Base-by-base conservation (phyloP, 2,888 invertebrate species). In the Cataglyphis altisquamis region DNA sequence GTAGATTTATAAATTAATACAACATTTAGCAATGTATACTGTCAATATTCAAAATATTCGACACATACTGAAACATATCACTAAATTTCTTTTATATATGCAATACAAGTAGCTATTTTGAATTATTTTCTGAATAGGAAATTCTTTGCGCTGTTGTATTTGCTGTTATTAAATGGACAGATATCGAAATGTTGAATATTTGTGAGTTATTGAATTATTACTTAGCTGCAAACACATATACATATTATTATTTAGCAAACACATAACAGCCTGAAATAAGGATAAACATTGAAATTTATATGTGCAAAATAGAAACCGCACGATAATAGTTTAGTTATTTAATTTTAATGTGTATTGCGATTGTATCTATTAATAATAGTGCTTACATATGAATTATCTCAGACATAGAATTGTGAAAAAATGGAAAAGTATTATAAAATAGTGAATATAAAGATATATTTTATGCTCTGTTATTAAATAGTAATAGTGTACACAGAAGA, bases 401-500 rank as follows among this genome's bases (percentile, higher is more conserved):
- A 52, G 2, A 8, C 48, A n/a, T n/a, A 8, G 48, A 45, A 60
- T 67, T 18, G 67, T 60, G 45, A 83, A 66, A 73, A 81, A 29
- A 9, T 77, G 77, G 15, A 75, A 75, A 55, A 81, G 39, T 63
- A 52, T 64, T 45, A 18, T 39, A 77, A 55, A 52, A 62, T 29
- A 39, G 25, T 52, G 62, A 74, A 52, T 82, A 41, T 77, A 41
- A 82, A 82, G 74, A 72, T 60, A 83, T 80, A 83, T 25, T 52
- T 86, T 83, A 70, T 66, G 62, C 64, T 75, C 32, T 36, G 60
- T 68, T 72, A 60, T 74, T 63, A 85, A 80, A 60, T 57, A 77
- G 60, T 60, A 57, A 78, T 36, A 41, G 77, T 62, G n/a, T 52
- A 60, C 45, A 75, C 10, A 52, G n/a, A 75, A 63, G 41, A 81